Conservation (phyloP, 2,888 invertebrate genomes). For the Caenorhabditis wallacei region DNA sequence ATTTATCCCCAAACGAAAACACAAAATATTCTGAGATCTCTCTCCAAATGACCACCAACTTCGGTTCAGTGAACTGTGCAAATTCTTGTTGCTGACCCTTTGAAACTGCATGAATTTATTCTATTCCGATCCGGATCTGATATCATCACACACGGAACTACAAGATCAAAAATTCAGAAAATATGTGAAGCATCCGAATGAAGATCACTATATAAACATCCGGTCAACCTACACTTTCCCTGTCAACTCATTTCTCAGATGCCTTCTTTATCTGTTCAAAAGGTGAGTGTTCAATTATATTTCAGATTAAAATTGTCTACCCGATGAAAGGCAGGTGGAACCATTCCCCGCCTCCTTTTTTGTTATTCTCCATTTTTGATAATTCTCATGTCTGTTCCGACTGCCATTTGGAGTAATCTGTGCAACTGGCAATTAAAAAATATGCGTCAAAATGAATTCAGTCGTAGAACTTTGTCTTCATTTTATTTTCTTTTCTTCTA, state of each 20-base stretch:
- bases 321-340: constrained; percentile 11
- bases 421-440: constrained; percentile 15
- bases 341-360: constrained; percentile 9
- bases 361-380: constrained; percentile 20
- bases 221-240: neutral
- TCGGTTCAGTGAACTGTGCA: constrained; percentile 38
- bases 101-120: neutral
- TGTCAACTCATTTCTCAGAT: neutral
- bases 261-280: neutral
- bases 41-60: constrained; percentile 9
- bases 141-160: constrained; percentile 5
- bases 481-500: neutral
- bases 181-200: neutral
- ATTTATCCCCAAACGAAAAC: too few species aligned
- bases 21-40: neutral
- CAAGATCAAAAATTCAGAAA: constrained; percentile 1
- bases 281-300: neutral
- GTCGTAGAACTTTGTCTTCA: neutral
- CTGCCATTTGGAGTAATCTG: constrained; percentile 12
- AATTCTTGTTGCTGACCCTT: neutral
- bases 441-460: constrained; percentile 9
- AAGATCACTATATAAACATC: neutral
- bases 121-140: neutral
- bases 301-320: constrained; percentile 3
- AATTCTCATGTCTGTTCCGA: neutral